phyloP scores from a whole-genome alignment of 2,888 invertebrate species.

The Caenorhabditis becei region DNA sequence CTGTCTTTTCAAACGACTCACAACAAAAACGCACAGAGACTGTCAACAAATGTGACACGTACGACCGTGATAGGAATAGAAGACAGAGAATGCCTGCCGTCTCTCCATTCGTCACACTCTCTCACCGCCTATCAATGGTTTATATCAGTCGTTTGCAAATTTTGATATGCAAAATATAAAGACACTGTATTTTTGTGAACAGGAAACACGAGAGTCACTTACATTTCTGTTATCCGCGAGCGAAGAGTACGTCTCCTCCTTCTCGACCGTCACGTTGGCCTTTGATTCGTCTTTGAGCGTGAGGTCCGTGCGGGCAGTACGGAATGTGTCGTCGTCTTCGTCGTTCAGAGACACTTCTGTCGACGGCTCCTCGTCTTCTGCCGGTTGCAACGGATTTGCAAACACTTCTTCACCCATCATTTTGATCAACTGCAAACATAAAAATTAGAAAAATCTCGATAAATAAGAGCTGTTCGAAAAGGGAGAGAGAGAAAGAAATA shows the following conservation, averaged over 20 bases:
- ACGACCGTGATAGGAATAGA: background rate
- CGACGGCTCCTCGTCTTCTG: constrained; percentile 24
- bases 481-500: background rate
- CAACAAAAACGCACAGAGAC: background rate
- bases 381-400: constrained; percentile 50
- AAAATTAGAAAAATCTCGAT: background rate
- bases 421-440: background rate
- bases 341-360: constrained; percentile 42
- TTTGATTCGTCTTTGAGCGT: constrained; percentile 21
- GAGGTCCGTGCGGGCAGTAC: constrained; percentile 36
- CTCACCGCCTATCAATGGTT: background rate
- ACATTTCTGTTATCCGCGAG: constrained; percentile 54
- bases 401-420: constrained; percentile 64
- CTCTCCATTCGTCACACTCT: background rate
- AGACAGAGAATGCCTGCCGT: background rate
- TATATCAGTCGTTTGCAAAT: constrained; percentile 6
- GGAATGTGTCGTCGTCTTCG: constrained; percentile 47
- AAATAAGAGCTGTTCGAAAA: background rate
- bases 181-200: background rate
- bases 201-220: constrained; percentile 1
- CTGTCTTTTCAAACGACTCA: constrained; percentile 4
- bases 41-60: background rate
- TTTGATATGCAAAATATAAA: background rate
- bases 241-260: constrained; percentile 56
- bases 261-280: constrained; percentile 1